Conservation (phyloP, 2,888 invertebrate genomes). For the Aphodius granarius region DNA sequence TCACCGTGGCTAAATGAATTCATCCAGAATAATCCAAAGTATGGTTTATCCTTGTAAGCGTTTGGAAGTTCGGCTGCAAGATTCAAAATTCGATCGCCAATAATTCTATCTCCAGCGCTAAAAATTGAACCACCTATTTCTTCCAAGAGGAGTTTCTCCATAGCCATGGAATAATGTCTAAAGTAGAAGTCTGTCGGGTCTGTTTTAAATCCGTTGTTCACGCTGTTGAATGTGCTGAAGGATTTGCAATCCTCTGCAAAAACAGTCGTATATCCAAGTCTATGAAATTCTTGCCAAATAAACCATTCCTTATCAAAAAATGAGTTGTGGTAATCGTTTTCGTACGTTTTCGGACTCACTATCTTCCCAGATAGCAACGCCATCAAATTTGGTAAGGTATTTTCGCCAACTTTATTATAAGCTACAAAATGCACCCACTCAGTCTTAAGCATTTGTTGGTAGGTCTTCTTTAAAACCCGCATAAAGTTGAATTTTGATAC, state of each 20-base stretch:
- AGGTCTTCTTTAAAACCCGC: slow-evolving; percentile 73
- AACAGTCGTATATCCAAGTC: slow-evolving; percentile 74
- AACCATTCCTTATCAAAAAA: slow-evolving; percentile 72
- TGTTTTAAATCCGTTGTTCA: slow-evolving; percentile 69
- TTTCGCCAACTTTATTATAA: slow-evolving; percentile 75
- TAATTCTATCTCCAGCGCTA: slow-evolving; percentile 63
- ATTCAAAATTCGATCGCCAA: slow-evolving; percentile 53
- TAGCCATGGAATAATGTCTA: slow-evolving; percentile 72
- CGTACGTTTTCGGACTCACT: slow-evolving; percentile 66
- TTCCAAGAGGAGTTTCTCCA: slow-evolving; percentile 54
- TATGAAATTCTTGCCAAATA: slow-evolving; percentile 76
- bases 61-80: background rate
- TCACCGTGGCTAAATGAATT: slow-evolving; percentile 78
- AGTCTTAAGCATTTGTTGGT: slow-evolving; percentile 63
- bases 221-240: slow-evolving; percentile 76
- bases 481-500: slow-evolving; percentile 78
- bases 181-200: slow-evolving; percentile 83
- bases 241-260: slow-evolving; percentile 76
- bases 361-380: slow-evolving; percentile 73
- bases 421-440: slow-evolving; percentile 44
- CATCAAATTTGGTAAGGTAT: slow-evolving; percentile 88
- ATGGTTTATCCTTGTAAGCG: slow-evolving; percentile 54
- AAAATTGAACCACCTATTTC: background rate
- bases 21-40: slow-evolving; percentile 80
- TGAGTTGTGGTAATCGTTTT: slow-evolving; percentile 55